Evolutionary conservation across 2,888 invertebrate genomes (phyloP), one percentile per base, ranked within the genome.

Genomic region (Xylota segnis): DNA sequence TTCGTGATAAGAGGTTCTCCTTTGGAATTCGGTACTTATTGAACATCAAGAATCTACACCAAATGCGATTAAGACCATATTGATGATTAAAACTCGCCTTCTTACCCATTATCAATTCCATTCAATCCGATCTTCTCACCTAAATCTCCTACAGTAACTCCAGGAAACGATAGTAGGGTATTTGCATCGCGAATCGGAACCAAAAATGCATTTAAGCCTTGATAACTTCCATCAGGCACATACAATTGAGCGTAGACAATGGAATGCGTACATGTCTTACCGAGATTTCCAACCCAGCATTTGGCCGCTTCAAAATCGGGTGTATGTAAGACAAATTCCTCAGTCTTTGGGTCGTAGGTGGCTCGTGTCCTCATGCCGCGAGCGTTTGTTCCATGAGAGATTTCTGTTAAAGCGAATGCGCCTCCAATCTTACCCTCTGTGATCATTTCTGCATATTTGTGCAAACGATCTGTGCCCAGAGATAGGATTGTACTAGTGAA

Each of bases 61-160:
- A 12, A 47, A 5, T 0, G 3, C 3, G 12, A 34, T 58, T 1
- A 47, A 4, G 7, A 34, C 9, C 34, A 34, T n/a, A 27, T 47
- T 10, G 12, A 16, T 23, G 16, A 32, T n/a, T 18, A 4, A 34
- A 9, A 4, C 12, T 40, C 2, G 1, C n/a, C 7, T 0, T 83
- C 88, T 87, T 87, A 97, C 96, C 99, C 99, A 93, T 99, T 99
- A 91, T 99, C 99, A 47, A 98, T 92, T 2, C 98, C 98, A 92
- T 98, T 97, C 7, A 98, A 93, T 0, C 97, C 98, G 50, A 97
- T 93, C 93, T 99, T 99, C 91, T 96, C 96, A 0, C 99, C 99
- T 93, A 99, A 94, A 91, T 99, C 98, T 0, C 98, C 98, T 0
- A 98, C 96, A 0, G 94, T 94, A 0, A 99, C 94, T 0, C 98